phyloP scores from a whole-genome alignment of 1,140 invertebrate species.

The Stenopsyche tienmushanensis region DNA sequence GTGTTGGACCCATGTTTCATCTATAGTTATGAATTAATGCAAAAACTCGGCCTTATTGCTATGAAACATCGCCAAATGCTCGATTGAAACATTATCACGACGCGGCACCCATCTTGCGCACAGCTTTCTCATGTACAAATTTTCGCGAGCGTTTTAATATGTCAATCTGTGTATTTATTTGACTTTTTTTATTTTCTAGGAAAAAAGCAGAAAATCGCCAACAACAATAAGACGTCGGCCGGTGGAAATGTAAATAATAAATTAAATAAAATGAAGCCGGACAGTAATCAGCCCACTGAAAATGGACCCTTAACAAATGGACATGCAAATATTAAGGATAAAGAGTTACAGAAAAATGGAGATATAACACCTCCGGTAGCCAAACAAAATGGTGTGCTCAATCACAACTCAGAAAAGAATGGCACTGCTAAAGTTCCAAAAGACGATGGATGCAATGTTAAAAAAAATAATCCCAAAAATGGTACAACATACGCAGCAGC shows the following conservation, averaged over 20 bases:
- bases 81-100: too few species aligned
- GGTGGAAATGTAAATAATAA: constrained; percentile 4
- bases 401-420: constrained; percentile 16
- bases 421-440: constrained; percentile 11
- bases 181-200: neutral
- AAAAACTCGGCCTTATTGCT: too few species aligned
- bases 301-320: constrained; percentile 2
- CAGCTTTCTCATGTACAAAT: too few species aligned
- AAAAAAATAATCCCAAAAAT: constrained; percentile 26
- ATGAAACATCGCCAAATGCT: too few species aligned
- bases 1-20: too few species aligned
- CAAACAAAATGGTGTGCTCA: constrained; percentile 32
- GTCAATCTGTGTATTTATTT: too few species aligned
- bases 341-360: constrained; percentile 16
- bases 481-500: constrained; percentile 35
- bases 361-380: neutral
- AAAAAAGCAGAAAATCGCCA: constrained; percentile 13
- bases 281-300: neutral
- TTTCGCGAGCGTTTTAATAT: too few species aligned
- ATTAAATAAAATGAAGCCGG: constrained; percentile 12
- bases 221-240: neutral
- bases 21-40: too few species aligned
- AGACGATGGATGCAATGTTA: constrained; percentile 1
- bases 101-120: too few species aligned
- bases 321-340: neutral